These are phyloP conservation scores for Dermochelys coriacea DNA, from an alignment of 2,797 vertebrate genomes.

Conservation along the genomic window DNA sequence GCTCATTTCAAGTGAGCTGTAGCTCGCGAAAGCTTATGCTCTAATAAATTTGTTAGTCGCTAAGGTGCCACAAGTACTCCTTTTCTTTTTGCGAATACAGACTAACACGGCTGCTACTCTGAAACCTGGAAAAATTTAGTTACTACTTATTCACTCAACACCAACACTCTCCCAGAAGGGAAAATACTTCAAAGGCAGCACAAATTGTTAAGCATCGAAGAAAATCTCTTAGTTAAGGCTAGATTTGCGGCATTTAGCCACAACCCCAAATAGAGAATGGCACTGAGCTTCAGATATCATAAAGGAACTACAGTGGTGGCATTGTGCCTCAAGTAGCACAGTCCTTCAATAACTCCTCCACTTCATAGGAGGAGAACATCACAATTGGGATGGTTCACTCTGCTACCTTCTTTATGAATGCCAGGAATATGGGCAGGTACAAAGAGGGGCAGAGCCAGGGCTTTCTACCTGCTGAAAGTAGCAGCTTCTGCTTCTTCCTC, in stretches of 20 bases:
- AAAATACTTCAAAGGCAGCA: neutral
- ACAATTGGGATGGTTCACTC: neutral
- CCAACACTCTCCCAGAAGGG: fast-evolving
- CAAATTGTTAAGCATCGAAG: neutral
- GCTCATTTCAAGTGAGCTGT: too few relatives aligned
- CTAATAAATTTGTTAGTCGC: too few relatives aligned
- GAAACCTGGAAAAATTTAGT: neutral
- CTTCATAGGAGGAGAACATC: neutral
- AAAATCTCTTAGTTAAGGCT: neutral
- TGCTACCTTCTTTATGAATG: neutral
- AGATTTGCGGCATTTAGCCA: neutral
- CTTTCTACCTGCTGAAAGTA: neutral
- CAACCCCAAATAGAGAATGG: neutral
- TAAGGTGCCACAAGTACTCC: too few relatives aligned
- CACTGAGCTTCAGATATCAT: neutral
- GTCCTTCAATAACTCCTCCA: neutral
- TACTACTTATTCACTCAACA: fast-evolving
- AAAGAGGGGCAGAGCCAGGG: neutral
- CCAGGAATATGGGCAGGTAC: neutral
- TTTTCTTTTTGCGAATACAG: too few relatives aligned
- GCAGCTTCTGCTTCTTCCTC: neutral
- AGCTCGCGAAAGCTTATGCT: too few relatives aligned
- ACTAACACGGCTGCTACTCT: too few relatives aligned
- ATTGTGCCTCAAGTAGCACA: neutral
- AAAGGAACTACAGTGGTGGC: neutral